Conservation (phyloP, 1,140 invertebrate species). For the Maniola jurtina region DNA sequence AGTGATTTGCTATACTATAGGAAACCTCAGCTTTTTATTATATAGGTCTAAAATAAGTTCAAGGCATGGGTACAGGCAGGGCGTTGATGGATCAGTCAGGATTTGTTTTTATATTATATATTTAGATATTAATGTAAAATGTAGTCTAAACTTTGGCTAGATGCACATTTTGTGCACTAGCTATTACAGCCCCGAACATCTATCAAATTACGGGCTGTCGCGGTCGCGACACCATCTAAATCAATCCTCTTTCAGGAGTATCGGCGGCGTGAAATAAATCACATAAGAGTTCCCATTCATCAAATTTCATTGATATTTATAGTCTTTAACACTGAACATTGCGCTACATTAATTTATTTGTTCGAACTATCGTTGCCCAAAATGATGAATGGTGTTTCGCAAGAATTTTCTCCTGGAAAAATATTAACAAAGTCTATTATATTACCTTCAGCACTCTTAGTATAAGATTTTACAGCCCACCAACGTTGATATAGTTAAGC, state of each 20-base stretch:
- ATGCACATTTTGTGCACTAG: not conserved
- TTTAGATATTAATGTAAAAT: no score
- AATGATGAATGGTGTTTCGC: constrained; percentile 6
- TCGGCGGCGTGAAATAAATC: constrained; percentile 56
- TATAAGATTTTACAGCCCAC: no score
- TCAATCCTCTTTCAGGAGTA: constrained; percentile 51
- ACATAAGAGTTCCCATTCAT: constrained; percentile 46
- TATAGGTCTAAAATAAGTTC: no score
- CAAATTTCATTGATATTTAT: constrained; percentile 51
- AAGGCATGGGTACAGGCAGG: no score
- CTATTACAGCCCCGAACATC: constrained; percentile 30
- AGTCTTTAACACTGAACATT: constrained; percentile 16
- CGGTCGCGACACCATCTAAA: constrained; percentile 44
- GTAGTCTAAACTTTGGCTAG: not conserved
- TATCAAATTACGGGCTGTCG: constrained; percentile 43
- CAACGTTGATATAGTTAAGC: no score
- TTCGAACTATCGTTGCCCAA: constrained; percentile 10
- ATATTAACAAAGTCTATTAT: no score
- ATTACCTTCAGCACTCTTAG: no score
- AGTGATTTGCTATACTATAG: no score
- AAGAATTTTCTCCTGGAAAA: not conserved
- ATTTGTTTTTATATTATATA: no score
- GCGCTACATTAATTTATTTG: constrained; percentile 17
- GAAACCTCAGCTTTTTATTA: no score
- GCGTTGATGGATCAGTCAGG: no score